These are phyloP conservation scores for Taenioides sp. DNA, from an alignment of 2,797 vertebrate genomes.

Conservation along the genomic window DNA sequence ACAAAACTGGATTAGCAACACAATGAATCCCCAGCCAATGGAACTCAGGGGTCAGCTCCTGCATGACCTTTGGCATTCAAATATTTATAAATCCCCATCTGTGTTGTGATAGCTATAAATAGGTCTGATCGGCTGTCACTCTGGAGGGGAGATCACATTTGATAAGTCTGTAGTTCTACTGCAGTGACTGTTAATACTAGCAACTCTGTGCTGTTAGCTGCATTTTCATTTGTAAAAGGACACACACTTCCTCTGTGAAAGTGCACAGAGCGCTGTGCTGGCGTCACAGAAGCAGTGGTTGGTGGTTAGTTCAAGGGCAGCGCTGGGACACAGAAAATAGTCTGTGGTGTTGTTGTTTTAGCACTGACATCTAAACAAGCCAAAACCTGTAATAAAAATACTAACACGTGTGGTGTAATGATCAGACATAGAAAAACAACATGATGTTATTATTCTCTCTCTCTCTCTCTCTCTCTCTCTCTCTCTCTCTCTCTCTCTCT, in stretches of 20 bases:
- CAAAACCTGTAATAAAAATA: background rate
- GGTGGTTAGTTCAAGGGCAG: conserved; percentile 13
- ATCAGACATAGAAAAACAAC: background rate
- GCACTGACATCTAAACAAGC: background rate
- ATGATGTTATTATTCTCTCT: too few species aligned
- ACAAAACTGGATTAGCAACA: conserved; percentile 74
- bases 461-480: too few species aligned
- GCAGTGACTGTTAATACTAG: conserved; percentile 9
- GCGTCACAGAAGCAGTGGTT: conserved; percentile 14
- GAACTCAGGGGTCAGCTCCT: conserved; percentile 55
- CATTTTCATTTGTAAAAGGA: background rate
- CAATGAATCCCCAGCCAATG: conserved; percentile 65
- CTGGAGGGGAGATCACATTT: conserved; percentile 49
- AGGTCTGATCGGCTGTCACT: conserved; percentile 67
- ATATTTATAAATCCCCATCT: conserved; percentile 66
- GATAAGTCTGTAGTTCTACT: conserved; percentile 32
- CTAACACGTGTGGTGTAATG: background rate
- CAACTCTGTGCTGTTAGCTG: background rate
- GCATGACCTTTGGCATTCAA: conserved; percentile 62
- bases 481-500: too few species aligned
- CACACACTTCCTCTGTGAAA: conserved; percentile 35
- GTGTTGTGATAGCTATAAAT: conserved; percentile 67
- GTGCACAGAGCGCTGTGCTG: conserved; percentile 1
- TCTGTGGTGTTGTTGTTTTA: conserved; percentile 2
- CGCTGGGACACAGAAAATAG: background rate